Percentiles rank a stretch among this genome's conserved stretches.
phyloP scores from a whole-genome alignment of 2,113 vertebrate species.

The Oreochromis tanganicae region DNA sequence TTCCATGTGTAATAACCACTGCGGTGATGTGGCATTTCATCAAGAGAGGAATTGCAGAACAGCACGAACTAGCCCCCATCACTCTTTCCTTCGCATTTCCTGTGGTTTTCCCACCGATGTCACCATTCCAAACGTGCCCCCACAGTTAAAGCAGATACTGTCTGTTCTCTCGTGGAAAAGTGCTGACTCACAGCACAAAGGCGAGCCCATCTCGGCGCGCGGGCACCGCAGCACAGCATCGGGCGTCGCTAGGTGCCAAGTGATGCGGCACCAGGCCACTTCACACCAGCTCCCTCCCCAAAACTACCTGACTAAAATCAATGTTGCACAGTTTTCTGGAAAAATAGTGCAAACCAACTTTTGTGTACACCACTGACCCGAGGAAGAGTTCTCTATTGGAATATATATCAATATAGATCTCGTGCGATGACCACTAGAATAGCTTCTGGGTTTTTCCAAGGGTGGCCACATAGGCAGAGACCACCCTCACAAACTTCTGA shows the following conservation, averaged over 20 bases:
- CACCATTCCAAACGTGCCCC: slow-evolving; percentile 18
- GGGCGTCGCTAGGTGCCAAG: slow-evolving; percentile 24
- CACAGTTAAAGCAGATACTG: slow-evolving; percentile 33
- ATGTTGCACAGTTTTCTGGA: neutral
- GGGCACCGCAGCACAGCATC: slow-evolving; percentile 3
- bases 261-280: neutral
- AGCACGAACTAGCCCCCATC: slow-evolving; percentile 22
- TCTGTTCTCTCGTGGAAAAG: slow-evolving; percentile 35
- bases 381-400: neutral
- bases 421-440: rapidly evolving
- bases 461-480: neutral
- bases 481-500: neutral
- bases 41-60: slow-evolving; percentile 23
- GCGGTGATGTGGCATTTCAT: slow-evolving; percentile 40
- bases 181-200: slow-evolving; percentile 65
- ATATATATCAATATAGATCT: neutral
- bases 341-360: neutral
- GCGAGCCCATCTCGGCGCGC: slow-evolving; percentile 33
- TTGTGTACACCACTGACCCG: neutral
- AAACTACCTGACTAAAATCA: neutral
- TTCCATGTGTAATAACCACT: neutral
- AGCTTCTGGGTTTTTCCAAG: neutral
- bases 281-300: neutral
- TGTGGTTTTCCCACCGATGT: slow-evolving; percentile 5
- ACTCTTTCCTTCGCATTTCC: slow-evolving; percentile 51